Conservation (phyloP, 1,140 invertebrate genomes). For the Ceratitis capitata region DNA sequence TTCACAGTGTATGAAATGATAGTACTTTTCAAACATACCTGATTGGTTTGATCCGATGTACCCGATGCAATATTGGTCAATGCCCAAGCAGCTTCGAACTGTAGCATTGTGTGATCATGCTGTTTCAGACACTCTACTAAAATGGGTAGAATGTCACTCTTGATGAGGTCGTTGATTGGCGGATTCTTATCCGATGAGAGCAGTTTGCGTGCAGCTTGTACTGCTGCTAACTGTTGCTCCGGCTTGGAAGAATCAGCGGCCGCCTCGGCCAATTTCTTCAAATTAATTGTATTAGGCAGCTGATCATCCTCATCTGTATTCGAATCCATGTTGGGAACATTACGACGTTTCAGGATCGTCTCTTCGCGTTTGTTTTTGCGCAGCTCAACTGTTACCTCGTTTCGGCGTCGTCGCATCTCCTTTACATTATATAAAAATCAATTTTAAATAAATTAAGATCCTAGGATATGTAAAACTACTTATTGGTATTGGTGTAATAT, state of each 20-base stretch:
- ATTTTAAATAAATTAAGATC: too few relatives aligned
- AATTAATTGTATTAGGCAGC: conserved; percentile 60
- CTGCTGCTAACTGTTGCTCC: conserved; percentile 79
- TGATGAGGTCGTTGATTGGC: conserved; percentile 96
- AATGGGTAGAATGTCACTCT: conserved; percentile 92
- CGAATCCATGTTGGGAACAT: conserved; percentile 85
- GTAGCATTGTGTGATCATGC: conserved; percentile 88
- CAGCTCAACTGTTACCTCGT: conserved; percentile 94
- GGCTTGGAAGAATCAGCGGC: conserved; percentile 77
- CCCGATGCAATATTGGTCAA: conserved; percentile 99
- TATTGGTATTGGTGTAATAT: too few relatives aligned
- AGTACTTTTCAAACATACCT: conserved; percentile 46
- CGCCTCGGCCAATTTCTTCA: conserved; percentile 76
- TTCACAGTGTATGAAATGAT: not conserved
- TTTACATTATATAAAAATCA: conserved; percentile 57
- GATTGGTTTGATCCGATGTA: conserved; percentile 93
- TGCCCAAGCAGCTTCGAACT: conserved; percentile 99
- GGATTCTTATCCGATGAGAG: conserved; percentile 97
- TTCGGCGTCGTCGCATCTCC: conserved; percentile 95
- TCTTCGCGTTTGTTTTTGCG: conserved; percentile 98
- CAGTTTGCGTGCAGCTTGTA: conserved; percentile 91
- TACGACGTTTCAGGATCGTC: conserved; percentile 92
- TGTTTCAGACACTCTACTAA: conserved; percentile 89
- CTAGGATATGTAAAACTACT: too few relatives aligned
- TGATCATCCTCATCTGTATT: conserved; percentile 84